A percentile compares a stretch with the other conserved stretches of the same genome.
Evolutionary conservation across 2,797 vertebrate genomes (phyloP).

Genomic region (Bucorvus abyssinicus): DNA sequence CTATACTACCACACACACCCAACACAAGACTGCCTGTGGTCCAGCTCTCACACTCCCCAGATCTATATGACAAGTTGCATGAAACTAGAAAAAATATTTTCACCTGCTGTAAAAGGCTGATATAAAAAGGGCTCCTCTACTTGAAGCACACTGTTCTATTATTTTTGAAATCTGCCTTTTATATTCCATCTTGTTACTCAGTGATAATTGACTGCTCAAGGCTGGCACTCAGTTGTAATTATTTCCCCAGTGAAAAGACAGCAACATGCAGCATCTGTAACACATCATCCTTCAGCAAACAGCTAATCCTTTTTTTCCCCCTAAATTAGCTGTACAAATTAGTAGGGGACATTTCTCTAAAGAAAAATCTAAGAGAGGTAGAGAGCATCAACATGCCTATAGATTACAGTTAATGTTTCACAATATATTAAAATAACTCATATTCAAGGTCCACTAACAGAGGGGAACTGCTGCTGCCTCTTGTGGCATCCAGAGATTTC

Average conservation of each 20-base stretch:
- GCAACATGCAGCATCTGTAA: neutral
- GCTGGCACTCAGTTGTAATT: conserved; percentile 6
- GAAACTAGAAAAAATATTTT: neutral
- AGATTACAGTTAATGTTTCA: neutral
- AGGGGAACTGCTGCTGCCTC: neutral
- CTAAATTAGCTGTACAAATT: neutral
- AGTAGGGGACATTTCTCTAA: neutral
- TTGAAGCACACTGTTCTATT: neutral
- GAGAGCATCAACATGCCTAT: neutral
- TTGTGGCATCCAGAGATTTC: neutral
- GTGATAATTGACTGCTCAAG: conserved; percentile 13
- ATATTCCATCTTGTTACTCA: neutral
- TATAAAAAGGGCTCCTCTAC: neutral
- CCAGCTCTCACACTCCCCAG: neutral
- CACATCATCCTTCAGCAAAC: neutral
- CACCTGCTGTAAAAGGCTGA: neutral
- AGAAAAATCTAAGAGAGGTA: neutral
- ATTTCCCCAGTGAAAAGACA: neutral
- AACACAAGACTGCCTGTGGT: neutral
- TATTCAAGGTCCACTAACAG: neutral
- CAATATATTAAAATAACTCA: neutral
- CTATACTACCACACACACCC: too few species aligned
- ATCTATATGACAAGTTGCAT: neutral
- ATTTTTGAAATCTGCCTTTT: conserved; percentile 9
- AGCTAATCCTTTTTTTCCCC: neutral